Percentiles rank a stretch among this genome's conserved stretches.
Conservation (phyloP, 1,140 invertebrate genomes). For the Neomicropteryx cornuta region DNA sequence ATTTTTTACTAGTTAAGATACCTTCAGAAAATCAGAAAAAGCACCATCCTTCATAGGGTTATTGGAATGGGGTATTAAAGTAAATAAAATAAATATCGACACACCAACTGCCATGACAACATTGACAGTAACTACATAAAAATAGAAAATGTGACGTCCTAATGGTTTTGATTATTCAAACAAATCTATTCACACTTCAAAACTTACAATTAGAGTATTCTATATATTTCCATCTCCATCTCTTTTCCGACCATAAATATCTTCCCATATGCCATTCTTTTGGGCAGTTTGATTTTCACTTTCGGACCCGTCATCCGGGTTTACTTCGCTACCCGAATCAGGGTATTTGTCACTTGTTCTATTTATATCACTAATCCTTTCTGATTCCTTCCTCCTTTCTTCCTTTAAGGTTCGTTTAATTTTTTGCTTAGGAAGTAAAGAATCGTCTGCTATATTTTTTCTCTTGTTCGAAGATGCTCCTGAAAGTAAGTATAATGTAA, state of each 20-base stretch:
- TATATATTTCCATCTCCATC: slow-evolving; percentile 60
- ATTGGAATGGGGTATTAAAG: slow-evolving; percentile 7
- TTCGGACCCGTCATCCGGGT: slow-evolving; percentile 15
- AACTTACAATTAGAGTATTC: too few relatives aligned
- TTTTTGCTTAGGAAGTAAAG: neutral
- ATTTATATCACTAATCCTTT: slow-evolving; percentile 1
- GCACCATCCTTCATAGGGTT: neutral
- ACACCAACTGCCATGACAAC: neutral
- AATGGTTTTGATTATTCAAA: neutral
- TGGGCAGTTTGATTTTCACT: slow-evolving; percentile 22
- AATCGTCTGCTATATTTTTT: neutral
- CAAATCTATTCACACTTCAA: slow-evolving; percentile 1
- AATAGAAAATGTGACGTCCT: neutral
- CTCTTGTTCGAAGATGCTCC: neutral
- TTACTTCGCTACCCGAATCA: slow-evolving; percentile 14
- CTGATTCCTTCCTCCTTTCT: too few relatives aligned
- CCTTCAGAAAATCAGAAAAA: too few relatives aligned
- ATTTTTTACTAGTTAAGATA: too few relatives aligned
- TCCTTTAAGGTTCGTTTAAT: slow-evolving; percentile 5
- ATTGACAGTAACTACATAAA: neutral
- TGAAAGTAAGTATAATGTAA: too few relatives aligned
- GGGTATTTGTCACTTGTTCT: slow-evolving; percentile 5
- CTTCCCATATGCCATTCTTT: slow-evolving; percentile 58
- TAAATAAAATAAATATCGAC: neutral
- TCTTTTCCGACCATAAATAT: slow-evolving; percentile 85